phyloP scores from a whole-genome alignment of 2,797 vertebrate genomes.

The Chiloscyllium punctatum region DNA sequence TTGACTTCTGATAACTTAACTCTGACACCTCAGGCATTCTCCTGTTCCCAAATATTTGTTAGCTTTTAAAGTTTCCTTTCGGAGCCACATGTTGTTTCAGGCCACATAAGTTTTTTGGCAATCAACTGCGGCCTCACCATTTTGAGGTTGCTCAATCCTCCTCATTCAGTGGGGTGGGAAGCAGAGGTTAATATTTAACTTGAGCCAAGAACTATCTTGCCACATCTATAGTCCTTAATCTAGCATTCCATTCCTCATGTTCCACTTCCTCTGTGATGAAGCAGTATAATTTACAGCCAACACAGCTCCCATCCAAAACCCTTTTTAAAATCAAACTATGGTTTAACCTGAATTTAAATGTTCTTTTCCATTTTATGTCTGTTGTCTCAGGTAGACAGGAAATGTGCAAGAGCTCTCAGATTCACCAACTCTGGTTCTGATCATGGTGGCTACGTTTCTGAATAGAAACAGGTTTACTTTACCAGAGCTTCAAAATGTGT shows the following conservation, averaged over 20 bases:
- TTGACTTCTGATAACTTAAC: neutral
- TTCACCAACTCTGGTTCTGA: neutral
- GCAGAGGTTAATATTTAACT: constrained; percentile 6
- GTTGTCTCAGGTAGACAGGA: neutral
- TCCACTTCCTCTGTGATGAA: neutral
- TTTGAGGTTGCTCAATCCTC: neutral
- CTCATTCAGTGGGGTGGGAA: neutral
- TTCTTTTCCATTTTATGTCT: neutral
- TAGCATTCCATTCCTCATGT: neutral
- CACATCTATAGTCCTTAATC: constrained; percentile 17
- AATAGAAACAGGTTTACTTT: neutral
- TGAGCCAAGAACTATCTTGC: neutral
- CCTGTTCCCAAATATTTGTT: neutral
- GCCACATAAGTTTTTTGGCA: neutral
- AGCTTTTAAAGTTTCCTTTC: neutral
- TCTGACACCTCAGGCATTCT: neutral
- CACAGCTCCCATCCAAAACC: neutral
- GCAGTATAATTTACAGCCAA: neutral
- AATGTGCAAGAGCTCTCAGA: neutral
- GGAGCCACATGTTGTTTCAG: neutral
- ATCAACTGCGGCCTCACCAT: neutral
- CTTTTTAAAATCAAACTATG: neutral
- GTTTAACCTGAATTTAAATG: neutral
- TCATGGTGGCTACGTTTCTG: neutral
- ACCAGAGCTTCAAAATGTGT: neutral